phyloP scores from a whole-genome alignment of 2,113 vertebrate species.

The Scartelaos histophorus region DNA sequence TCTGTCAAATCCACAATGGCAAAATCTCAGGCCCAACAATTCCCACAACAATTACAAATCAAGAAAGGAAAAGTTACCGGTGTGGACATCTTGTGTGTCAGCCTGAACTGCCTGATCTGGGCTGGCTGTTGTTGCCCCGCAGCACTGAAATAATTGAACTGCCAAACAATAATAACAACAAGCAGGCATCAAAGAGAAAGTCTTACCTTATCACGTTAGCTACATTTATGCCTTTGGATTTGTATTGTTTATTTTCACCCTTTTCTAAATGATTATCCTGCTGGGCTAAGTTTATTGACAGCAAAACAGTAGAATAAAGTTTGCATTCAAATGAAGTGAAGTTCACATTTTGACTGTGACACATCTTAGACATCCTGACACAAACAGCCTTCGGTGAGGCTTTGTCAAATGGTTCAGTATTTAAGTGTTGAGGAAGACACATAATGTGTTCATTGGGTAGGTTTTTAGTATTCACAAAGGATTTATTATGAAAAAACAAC shows the following conservation, averaged over 20 bases:
- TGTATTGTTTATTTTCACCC: neutral
- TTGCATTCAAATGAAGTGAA: neutral
- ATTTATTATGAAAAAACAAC: no score
- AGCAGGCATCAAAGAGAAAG: conserved; percentile 6
- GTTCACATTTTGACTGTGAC: no score
- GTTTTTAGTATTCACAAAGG: no score
- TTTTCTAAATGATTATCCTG: neutral
- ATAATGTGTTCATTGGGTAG: no score
- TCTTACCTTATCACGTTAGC: conserved; percentile 10
- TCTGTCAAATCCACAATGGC: neutral
- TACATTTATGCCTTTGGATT: neutral
- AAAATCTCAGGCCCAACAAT: neutral
- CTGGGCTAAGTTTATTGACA: neutral
- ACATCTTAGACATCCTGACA: no score
- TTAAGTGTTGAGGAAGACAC: no score
- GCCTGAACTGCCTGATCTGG: conserved; percentile 1
- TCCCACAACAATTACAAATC: neutral
- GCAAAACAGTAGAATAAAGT: neutral
- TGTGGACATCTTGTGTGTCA: conserved; percentile 2
- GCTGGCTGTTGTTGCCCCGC: neutral
- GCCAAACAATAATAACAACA: conserved; percentile 14
- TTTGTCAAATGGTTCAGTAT: no score
- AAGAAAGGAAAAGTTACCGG: neutral
- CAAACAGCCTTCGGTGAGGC: no score
- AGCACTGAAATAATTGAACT: conserved; percentile 10